phyloP scores from a whole-genome alignment of 35 echinoderm and acorn worm species.

The Apostichopus parvimensis region DNA sequence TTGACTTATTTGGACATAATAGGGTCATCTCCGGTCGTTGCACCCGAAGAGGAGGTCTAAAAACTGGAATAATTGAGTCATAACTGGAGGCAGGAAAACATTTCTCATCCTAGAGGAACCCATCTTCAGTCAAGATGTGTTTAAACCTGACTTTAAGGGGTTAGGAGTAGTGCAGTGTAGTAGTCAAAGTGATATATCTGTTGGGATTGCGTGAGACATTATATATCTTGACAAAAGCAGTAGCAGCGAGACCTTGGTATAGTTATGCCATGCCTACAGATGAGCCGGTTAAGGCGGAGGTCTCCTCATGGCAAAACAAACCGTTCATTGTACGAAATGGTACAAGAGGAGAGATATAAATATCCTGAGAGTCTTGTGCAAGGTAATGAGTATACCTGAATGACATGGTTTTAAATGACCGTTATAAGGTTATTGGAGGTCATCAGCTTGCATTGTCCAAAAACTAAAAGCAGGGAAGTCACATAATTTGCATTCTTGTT shows the following conservation, averaged over 20 bases:
- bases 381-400: conserved; percentile 1
- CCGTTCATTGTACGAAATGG: conserved; percentile 23
- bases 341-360: conserved; percentile 29
- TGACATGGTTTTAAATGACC: background rate
- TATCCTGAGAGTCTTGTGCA: conserved; percentile 35
- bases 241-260: background rate
- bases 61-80: too few species aligned
- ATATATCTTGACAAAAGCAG: background rate
- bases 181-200: too few species aligned
- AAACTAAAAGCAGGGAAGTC: too few species aligned
- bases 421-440: too few species aligned
- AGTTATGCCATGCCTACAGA: conserved; percentile 16
- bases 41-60: too few species aligned
- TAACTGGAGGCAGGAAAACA: too few species aligned
- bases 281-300: background rate
- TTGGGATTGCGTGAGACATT: background rate
- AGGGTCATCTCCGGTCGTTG: background rate
- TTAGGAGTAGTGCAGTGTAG: too few species aligned
- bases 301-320: conserved; percentile 41
- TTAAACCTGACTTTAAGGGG: too few species aligned
- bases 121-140: too few species aligned
- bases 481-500: too few species aligned
- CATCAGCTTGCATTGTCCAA: too few species aligned
- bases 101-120: too few species aligned
- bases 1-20: background rate